These are phyloP conservation scores for Drosophila paranaensis DNA, from an alignment of 2,888 invertebrate genomes.

Conservation along the genomic window DNA sequence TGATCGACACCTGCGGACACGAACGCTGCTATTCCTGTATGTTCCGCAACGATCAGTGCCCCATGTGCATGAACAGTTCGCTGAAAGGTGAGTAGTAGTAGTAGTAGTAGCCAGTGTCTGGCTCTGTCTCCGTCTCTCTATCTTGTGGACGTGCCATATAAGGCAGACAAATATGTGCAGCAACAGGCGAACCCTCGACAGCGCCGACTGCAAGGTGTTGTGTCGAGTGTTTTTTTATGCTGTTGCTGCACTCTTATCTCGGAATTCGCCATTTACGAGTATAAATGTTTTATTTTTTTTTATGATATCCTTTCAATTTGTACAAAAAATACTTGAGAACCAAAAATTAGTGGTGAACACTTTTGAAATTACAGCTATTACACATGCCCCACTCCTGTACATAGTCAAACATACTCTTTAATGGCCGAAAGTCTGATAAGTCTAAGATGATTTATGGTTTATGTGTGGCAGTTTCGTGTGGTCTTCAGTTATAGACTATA, in stretches of 20 bases:
- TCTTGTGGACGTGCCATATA: constrained; percentile 61
- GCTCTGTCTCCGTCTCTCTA: constrained; percentile 22
- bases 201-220: constrained; percentile 51
- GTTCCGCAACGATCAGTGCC: constrained; percentile 96
- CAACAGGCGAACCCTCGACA: constrained; percentile 36
- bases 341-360: background rate
- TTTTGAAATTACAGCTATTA: constrained; percentile 33
- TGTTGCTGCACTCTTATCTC: constrained; percentile 46
- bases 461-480: background rate
- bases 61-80: constrained; percentile 89
- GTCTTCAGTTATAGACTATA: background rate
- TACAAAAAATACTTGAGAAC: constrained; percentile 25
- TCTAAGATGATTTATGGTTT: background rate
- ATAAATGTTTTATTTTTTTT: constrained; percentile 17
- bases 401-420: background rate
- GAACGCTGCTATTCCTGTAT: constrained; percentile 97
- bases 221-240: constrained; percentile 43
- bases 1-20: constrained; percentile 98
- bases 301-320: constrained; percentile 41
- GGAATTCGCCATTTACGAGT: constrained; percentile 51
- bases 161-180: constrained; percentile 53
- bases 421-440: background rate
- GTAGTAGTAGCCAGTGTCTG: constrained; percentile 9
- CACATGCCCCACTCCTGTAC: background rate
- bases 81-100: constrained; percentile 79